Base-by-base conservation (phyloP, 2,113 vertebrate species). In the Lepus americanus region DNA sequence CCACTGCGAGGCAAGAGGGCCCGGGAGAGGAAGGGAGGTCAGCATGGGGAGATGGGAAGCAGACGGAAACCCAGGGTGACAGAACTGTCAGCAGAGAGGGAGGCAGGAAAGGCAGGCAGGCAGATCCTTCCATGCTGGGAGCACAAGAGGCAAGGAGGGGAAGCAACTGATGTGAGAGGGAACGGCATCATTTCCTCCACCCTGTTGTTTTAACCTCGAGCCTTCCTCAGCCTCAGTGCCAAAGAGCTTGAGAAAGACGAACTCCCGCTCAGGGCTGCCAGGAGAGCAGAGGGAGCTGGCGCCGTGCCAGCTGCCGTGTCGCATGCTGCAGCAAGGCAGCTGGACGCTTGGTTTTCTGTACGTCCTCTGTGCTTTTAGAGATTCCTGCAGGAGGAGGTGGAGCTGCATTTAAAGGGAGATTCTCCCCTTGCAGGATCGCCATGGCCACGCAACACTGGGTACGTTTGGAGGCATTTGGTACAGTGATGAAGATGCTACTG, bases 161-260 rank as follows among this genome's bases (percentile, higher is more conserved):
- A 88, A 77, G 89, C 27, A 8, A 8, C 33, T 53, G 33, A 44
- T 49, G 39, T n/a, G 66, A 25, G 39, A 36, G 73, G 69, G 11
- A 93, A 80, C 44, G 9, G 11, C 51, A 29, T 86, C 87, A 86
- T 77, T 95, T 96, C 82, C 95, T 88, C 44, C 78, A 29, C 78
- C 13, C 64, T 87, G 59, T 55, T 63, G 19, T 64, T 59, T 63
- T 55, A 92, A 86, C 70, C 86, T 66, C 9, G 2, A 1, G 51
- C 66, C 82, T 80, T 97, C 88, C 81, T 90, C 44, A n/a, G 73
- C 23, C 13, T 8, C 44, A 73, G 51, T 44, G 55, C 33, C 69
- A 70, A 86, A 78, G 63, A 78, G 19, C 31, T 9, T 7, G 59
- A 55, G 31, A 69, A 67, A 64, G 61, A 70, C 1, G 44, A 79